Evolutionary conservation across 1,140 invertebrate species (phyloP).

Genomic region (Archivesica marissinica): DNA sequence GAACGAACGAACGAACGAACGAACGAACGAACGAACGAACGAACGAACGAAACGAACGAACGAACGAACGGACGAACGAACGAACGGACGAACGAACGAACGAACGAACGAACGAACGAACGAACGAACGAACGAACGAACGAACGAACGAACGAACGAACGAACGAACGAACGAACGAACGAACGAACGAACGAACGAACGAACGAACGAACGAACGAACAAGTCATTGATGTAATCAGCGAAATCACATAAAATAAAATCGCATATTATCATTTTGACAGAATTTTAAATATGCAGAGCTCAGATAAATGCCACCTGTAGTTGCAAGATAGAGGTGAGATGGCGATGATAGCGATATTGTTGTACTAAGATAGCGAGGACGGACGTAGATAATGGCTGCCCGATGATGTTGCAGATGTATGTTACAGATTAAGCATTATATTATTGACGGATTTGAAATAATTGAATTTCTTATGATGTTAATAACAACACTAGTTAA

Average conservation of each 20-base stretch:
- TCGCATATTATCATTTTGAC: background rate
- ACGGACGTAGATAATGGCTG: constrained; percentile 8
- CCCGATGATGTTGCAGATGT: constrained; percentile 19
- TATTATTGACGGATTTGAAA: background rate
- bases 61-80: too few relatives aligned
- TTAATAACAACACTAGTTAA: too few relatives aligned
- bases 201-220: too few relatives aligned
- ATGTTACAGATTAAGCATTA: background rate
- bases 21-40: too few relatives aligned
- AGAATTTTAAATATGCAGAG: constrained; percentile 14
- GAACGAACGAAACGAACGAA: too few relatives aligned
- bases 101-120: too few relatives aligned
- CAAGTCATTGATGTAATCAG: constrained; percentile 5
- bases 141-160: too few relatives aligned
- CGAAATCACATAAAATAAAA: background rate
- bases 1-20: too few relatives aligned
- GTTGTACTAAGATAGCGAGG: constrained; percentile 7
- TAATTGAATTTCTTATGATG: background rate
- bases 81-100: too few relatives aligned
- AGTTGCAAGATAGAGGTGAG: background rate
- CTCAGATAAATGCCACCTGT: constrained; percentile 12
- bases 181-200: too few relatives aligned
- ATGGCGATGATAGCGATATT: constrained; percentile 25
- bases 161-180: too few relatives aligned
- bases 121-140: too few relatives aligned